Conservation (phyloP, 23 tunicate species). For the Clavelina lepadiformis region DNA sequence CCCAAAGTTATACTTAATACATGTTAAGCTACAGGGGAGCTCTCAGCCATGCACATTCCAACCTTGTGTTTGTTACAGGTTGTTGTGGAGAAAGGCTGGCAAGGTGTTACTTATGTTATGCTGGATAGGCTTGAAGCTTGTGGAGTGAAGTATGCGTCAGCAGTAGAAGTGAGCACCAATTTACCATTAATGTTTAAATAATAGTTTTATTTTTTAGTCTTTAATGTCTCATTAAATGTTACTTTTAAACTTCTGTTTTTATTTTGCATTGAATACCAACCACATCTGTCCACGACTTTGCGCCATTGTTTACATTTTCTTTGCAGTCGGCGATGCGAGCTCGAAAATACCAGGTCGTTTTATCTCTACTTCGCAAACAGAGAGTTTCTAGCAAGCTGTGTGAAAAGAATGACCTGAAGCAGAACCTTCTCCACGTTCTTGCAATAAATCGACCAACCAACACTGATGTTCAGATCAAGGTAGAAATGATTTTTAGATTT, state of each 20-base stretch:
- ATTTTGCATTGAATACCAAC: no score
- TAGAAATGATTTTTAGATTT: no score
- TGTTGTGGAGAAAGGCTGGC: constrained; percentile 63
- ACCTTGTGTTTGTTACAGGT: constrained; percentile 40
- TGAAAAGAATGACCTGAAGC: constrained; percentile 43
- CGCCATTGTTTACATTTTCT: no score
- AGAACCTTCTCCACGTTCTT: constrained; percentile 56
- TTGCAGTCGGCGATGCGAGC: constrained; percentile 60
- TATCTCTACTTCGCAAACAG: constrained; percentile 53
- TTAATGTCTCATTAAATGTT: no score
- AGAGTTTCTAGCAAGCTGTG: constrained; percentile 36
- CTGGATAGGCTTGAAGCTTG: constrained; percentile 45
- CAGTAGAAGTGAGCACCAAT: constrained; percentile 34
- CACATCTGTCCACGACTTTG: no score
- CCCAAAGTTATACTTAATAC: no score
- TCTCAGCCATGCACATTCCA: no score
- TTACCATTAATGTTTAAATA: no score
- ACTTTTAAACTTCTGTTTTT: no score
- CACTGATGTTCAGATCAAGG: constrained; percentile 55
- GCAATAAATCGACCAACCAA: constrained; percentile 50
- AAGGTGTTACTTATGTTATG: constrained; percentile 67
- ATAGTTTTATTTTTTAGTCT: no score
- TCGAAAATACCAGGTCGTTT: constrained; percentile 44
- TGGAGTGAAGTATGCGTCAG: constrained; percentile 52
- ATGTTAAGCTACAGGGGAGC: no score